Base-by-base conservation (phyloP, 2,888 invertebrate species). In the Melangyna quadrimaculata region DNA sequence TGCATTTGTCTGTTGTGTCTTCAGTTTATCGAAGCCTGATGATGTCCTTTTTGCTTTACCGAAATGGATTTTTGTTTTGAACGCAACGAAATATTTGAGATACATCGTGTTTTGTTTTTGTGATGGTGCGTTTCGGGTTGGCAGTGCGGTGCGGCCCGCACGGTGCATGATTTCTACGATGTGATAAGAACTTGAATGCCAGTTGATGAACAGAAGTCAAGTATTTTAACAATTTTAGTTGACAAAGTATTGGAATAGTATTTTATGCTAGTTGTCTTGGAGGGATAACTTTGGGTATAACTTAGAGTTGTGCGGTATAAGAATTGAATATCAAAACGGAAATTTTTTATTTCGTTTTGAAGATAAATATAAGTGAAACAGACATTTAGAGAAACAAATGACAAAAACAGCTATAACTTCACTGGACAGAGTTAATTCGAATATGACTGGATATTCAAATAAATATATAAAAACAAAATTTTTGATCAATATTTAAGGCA, bases 31-130 rank as follows among this genome's bases (percentile, higher is more conserved):
- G 19, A 2, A 7, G 40, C 17, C 8, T 17, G n/a, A 17, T 14
- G 14, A 19, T 55, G 35, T 19, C 48, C 29, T 59, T 37, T 29
- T 32, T 35, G 27, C 22, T 48, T 27, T 29, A 14, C 35, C 45
- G 48, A 72, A 78, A 57, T 67, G 40, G 45, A 27, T 14, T 57
- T 35, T 22, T 35, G 67, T 55, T 55, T 37, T 79, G 17, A 37
- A 45, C 35, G 53, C 17, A 78, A 43, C 61, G 78, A 69, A 73
- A 73, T 82, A 69, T 73, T 78, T 78, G 27, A 78, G 43, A 82
- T 78, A 69, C 82, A 70, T 35, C 48, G 63, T 78, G 69, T 51
- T 51, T 51, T 51, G 6, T 19, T 43, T 40, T 61, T 63, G 43
- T 51, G 19, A 17, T 37, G 27, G 27, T 22, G 61, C 24, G 37